These are phyloP conservation scores for Phalacrocorax carbo DNA, from an alignment of 2,113 vertebrate genomes.

Conservation along the genomic window DNA sequence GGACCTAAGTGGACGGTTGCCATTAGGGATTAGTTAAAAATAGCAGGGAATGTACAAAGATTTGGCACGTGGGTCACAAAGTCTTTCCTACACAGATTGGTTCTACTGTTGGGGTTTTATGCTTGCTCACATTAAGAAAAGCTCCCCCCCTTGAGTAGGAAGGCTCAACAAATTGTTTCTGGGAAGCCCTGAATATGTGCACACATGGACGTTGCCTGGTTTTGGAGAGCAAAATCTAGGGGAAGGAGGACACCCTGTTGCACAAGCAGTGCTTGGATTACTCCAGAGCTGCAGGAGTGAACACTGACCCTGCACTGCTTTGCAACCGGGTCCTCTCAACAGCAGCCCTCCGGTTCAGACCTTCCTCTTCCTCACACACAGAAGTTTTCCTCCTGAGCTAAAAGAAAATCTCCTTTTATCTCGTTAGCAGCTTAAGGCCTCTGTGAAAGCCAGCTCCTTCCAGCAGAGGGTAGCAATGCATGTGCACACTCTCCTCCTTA, in stretches of 20 bases:
- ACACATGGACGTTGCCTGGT: rapidly evolving
- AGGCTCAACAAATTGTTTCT: rapidly evolving
- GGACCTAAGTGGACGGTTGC: not conserved
- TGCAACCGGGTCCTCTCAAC: not conserved
- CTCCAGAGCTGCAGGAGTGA: not conserved
- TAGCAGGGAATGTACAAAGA: slow-evolving; percentile 18
- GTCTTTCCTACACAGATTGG: not conserved
- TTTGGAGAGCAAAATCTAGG: not conserved
- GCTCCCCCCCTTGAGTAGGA: not conserved
- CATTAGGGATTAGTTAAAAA: slow-evolving; percentile 36
- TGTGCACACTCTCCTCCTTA: not conserved
- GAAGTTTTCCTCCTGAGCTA: not conserved
- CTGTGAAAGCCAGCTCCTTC: not conserved
- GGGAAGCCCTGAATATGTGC: rapidly evolving
- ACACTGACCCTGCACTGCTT: rapidly evolving
- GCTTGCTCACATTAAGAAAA: not conserved
- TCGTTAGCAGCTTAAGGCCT: not conserved
- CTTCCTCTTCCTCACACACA: not conserved
- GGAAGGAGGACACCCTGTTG: not conserved
- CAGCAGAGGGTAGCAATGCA: not conserved
- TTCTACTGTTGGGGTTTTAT: not conserved
- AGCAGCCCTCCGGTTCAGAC: rapidly evolving
- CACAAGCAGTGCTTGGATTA: not conserved
- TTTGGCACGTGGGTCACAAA: not conserved
- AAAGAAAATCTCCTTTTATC: not conserved